Percentiles rank a stretch among this genome's conserved stretches.
Evolutionary conservation across 2,797 vertebrate species (phyloP).

Genomic region (Fistularia commersonii): DNA sequence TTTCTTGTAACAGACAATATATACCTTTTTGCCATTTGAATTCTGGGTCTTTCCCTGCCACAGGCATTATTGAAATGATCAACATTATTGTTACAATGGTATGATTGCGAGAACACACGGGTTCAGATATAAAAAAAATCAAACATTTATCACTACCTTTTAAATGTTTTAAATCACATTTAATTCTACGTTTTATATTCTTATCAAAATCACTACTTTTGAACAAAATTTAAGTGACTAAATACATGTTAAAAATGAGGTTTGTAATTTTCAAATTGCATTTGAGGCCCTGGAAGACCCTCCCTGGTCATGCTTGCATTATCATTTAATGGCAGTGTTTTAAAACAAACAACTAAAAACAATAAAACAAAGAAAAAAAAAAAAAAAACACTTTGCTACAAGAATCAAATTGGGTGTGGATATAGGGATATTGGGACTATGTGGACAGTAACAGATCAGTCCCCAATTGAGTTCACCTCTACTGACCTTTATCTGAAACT

Average conservation of each 20-base stretch:
- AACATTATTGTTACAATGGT: conserved; percentile 85
- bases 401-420: conserved; percentile 67
- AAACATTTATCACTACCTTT: conserved; percentile 76
- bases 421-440: conserved; percentile 18
- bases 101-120: conserved; percentile 93
- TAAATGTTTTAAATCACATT: conserved; percentile 91
- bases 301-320: conserved; percentile 93
- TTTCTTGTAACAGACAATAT: conserved; percentile 86
- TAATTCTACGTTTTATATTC: conserved; percentile 84
- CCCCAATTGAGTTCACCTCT: conserved; percentile 74
- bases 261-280: conserved; percentile 82
- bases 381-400: conserved; percentile 73
- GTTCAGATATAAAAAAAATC: conserved; percentile 74
- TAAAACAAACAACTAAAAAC: no score
- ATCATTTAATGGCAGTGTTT: conserved; percentile 99
- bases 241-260: conserved; percentile 80
- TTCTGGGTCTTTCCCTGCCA: conserved; percentile 95
- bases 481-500: conserved; percentile 96
- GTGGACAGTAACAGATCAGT: conserved; percentile 64
- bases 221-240: conserved; percentile 81
- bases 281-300: conserved; percentile 96
- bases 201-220: conserved; percentile 82
- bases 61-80: conserved; percentile 80
- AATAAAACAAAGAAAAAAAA: conserved; percentile 19
- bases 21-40: conserved; percentile 91